Percentiles rank a stretch among this genome's conserved stretches.
phyloP scores from a whole-genome alignment of 2,888 invertebrate genomes.

The Caenorhabditis doughertyi region DNA sequence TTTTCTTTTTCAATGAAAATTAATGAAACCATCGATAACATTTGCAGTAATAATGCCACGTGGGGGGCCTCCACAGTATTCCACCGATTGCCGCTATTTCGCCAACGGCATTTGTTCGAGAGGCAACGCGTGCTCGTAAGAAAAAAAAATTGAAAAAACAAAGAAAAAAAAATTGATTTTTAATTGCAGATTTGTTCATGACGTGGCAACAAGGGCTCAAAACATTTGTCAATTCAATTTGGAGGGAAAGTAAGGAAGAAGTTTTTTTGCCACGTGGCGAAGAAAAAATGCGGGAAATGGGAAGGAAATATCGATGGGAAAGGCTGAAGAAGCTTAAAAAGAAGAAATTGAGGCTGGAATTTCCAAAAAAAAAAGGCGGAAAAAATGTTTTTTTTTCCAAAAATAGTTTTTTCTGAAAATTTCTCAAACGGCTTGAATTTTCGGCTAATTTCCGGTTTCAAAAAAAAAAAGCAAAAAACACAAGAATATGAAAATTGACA shows the following conservation, averaged over 20 bases:
- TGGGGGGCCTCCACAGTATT: too few species aligned
- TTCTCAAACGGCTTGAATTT: too few species aligned
- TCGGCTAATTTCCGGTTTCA: too few species aligned
- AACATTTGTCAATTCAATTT: conserved; percentile 75
- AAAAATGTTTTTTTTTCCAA: neutral
- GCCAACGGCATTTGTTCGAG: conserved; percentile 70
- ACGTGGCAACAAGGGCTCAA: conserved; percentile 27
- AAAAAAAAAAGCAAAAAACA: too few species aligned
- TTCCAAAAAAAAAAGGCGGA: neutral
- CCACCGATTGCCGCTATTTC: conserved; percentile 67
- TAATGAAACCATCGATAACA: too few species aligned
- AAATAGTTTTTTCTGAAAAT: too few species aligned
- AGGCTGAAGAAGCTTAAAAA: neutral
- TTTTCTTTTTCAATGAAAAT: neutral
- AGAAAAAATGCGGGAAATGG: neutral
- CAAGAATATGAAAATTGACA: too few species aligned
- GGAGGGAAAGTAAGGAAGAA: conserved; percentile 66
- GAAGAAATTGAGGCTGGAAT: neutral
- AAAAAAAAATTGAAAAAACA: neutral
- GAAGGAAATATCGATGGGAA: too few species aligned
- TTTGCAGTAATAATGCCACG: conserved; percentile 21
- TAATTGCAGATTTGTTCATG: conserved; percentile 40
- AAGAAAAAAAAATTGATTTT: neutral
- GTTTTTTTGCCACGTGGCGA: neutral
- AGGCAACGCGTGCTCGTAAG: conserved; percentile 58